These are phyloP conservation scores for Hystrix brachyura DNA, from an alignment of 2,113 vertebrate genomes.

Conservation along the genomic window DNA sequence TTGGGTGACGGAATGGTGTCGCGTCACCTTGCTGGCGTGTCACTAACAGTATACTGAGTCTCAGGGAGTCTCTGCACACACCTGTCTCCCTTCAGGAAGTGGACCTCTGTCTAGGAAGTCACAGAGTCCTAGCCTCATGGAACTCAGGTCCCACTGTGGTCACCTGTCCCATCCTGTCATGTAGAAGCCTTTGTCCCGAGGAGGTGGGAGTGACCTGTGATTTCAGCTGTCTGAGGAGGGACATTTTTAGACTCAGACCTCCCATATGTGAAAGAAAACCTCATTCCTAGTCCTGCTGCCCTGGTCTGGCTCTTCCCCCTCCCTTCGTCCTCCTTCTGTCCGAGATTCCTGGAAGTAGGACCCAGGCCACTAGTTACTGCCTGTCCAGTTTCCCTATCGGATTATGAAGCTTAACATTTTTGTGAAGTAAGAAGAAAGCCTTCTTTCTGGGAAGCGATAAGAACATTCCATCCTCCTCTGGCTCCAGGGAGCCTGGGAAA, in stretches of 20 bases:
- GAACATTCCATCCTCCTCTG: slow-evolving; percentile 76
- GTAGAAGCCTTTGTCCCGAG: neutral
- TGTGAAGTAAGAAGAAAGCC: slow-evolving; percentile 76
- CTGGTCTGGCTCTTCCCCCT: neutral
- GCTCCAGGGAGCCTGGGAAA: slow-evolving; percentile 83
- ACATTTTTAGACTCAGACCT: neutral
- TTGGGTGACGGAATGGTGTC: neutral
- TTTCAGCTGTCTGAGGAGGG: neutral
- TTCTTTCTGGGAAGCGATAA: slow-evolving; percentile 74
- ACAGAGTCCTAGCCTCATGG: neutral
- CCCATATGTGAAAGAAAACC: neutral
- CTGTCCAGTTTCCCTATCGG: slow-evolving; percentile 64
- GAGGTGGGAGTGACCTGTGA: neutral
- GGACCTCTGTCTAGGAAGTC: neutral
- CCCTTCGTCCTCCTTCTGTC: neutral
- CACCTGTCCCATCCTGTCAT: too few species aligned
- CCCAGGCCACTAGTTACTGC: slow-evolving; percentile 65
- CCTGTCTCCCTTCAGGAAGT: neutral
- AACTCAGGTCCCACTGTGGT: neutral
- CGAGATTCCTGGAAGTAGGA: slow-evolving; percentile 60
- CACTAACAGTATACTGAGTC: neutral
- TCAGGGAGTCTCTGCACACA: neutral
- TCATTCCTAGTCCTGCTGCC: too few species aligned
- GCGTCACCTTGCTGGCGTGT: neutral
- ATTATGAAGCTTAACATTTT: slow-evolving; percentile 78